Percentiles rank a stretch among this genome's conserved stretches.
Conservation (phyloP, 2,113 vertebrate species). For the Neoarius graeffei region DNA sequence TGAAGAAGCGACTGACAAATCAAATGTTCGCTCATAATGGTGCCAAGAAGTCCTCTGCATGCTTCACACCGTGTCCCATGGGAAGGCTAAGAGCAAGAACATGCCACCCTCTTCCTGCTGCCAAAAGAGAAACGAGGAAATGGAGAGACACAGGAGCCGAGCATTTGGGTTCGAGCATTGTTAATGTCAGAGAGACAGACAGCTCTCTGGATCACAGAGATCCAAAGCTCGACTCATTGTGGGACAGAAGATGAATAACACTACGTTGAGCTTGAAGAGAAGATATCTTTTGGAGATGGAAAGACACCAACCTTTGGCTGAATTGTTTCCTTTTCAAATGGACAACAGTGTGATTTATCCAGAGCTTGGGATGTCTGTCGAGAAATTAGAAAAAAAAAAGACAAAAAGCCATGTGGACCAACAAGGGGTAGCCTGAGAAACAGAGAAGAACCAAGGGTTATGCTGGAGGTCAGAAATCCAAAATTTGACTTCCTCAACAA, state of each 20-base stretch:
- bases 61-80: conserved; percentile 86
- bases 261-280: neutral
- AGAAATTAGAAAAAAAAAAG: conserved; percentile 36
- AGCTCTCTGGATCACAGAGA: neutral
- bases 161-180: neutral
- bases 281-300: conserved; percentile 63
- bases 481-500: neutral
- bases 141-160: neutral
- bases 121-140: conserved; percentile 58
- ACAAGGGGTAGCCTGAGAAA: neutral
- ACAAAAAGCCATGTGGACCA: neutral
- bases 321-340: conserved; percentile 64
- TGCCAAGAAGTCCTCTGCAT: conserved; percentile 82
- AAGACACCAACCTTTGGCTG: conserved; percentile 38
- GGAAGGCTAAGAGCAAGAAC: conserved; percentile 57
- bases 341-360: conserved; percentile 57
- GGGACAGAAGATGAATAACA: neutral
- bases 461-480: neutral
- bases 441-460: neutral
- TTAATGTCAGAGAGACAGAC: neutral
- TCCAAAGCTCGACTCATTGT: neutral
- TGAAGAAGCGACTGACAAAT: conserved; percentile 84
- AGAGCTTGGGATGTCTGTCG: conserved; percentile 64
- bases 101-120: conserved; percentile 78
- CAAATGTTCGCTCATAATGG: conserved; percentile 85